Evolutionary conservation across 2,113 vertebrate genomes (phyloP).

Genomic region (Pheucticus melanocephalus): DNA sequence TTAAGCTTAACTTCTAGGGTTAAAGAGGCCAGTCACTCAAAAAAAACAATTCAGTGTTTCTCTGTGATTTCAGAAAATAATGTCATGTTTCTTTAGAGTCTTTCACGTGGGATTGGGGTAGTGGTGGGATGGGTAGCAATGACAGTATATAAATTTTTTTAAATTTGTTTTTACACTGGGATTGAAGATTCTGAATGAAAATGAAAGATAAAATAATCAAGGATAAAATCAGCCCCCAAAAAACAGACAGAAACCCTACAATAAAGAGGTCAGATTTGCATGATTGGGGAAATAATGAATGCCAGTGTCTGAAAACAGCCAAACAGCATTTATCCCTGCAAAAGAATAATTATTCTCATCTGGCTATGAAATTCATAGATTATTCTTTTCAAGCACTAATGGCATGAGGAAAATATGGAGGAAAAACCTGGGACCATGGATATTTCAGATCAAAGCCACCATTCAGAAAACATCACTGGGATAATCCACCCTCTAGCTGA

Average conservation of each 20-base stretch:
- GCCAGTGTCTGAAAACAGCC: not conserved
- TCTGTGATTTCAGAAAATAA: not conserved
- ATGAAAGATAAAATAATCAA: not conserved
- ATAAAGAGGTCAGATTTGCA: not conserved
- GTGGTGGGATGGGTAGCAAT: accelerated
- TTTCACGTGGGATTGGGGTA: not conserved
- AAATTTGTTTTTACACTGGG: not conserved
- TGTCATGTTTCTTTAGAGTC: not conserved
- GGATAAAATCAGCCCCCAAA: not conserved
- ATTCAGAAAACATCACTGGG: not conserved
- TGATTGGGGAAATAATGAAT: not conserved
- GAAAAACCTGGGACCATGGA: not conserved
- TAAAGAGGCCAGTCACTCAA: not conserved
- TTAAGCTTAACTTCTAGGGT: not conserved
- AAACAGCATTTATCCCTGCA: not conserved
- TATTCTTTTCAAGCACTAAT: not conserved
- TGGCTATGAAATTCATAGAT: not conserved
- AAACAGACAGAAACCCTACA: not conserved
- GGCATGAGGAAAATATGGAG: not conserved
- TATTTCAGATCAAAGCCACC: not conserved
- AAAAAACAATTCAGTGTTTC: not conserved
- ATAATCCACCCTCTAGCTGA: not conserved
- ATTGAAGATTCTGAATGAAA: not conserved
- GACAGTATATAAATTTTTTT: not conserved
- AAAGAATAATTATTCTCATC: not conserved